Evolutionary conservation across 2,888 invertebrate genomes (phyloP), one percentile per base, ranked within the genome.

Genomic region (Cephalotes varians): DNA sequence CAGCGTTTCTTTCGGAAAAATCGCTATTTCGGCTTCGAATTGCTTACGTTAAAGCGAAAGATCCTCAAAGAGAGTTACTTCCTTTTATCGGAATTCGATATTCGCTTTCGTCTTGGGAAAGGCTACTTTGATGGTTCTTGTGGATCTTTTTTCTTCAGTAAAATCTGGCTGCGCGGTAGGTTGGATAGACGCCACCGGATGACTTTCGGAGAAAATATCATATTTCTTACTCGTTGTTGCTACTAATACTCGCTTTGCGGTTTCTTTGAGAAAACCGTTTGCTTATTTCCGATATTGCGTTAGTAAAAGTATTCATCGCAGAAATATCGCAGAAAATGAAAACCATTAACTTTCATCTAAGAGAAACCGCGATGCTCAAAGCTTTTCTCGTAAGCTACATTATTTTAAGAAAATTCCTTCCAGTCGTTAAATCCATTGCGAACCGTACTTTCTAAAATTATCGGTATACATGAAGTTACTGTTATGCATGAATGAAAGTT

Each of bases 21-120:
- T 82, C 58, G 62, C 82, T 81, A 85, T 85, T 84, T 80, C 84
- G 85, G 88, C 86, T 85, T 85, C 71, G 84, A 90, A 87, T 91
- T 90, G 90, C 91, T 92, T 90, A 87, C 86, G 87, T 88, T 83
- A 86, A 85, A 79, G 85, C 85, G 90, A 90, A 91, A 90, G 91
- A 88, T 88, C 84, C 91, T 90, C 88, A 86, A 90, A 91, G 92
- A 88, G 92, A 89, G 88, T 88, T 88, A 91, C 91, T 92, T 90
- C 89, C 90, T 92, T 87, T 91, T 92, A 92, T 92, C 91, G 92
- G 85, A 92, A 91, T 91, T 86, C 92, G 89, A 92, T 92, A 92
- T 92, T 91, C 91, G 90, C 80, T 90, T 86, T 87, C 87, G 86
- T 86, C 81, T 83, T 80, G 85, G 85, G 81, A 87, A 87, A 89